Conservation (phyloP, 2,888 invertebrate genomes). For the Brenthis hecate region DNA sequence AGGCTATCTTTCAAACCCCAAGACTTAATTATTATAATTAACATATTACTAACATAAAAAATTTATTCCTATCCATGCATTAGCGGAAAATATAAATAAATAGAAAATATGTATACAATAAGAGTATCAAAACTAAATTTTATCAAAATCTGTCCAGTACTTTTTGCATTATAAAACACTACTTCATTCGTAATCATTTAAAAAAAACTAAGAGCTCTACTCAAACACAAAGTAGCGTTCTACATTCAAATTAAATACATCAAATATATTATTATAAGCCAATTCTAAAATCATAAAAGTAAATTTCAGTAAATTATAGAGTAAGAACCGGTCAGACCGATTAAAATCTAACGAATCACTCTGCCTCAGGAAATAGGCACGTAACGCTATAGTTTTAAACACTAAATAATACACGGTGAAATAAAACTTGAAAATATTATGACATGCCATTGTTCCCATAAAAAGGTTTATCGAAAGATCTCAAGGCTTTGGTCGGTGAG, state of each 20-base stretch:
- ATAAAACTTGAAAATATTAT: slow-evolving; percentile 43
- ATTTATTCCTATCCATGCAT: too few relatives aligned
- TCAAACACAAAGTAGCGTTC: slow-evolving; percentile 14
- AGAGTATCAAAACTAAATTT: too few relatives aligned
- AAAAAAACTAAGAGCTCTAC: not conserved
- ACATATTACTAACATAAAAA: too few relatives aligned
- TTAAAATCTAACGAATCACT: slow-evolving; percentile 31
- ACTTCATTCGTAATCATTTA: not conserved
- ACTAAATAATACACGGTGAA: not conserved
- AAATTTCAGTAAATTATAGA: slow-evolving; percentile 40
- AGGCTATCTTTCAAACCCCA: too few relatives aligned
- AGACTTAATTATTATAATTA: too few relatives aligned
- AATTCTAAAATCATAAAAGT: slow-evolving; percentile 40
- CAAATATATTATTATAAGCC: slow-evolving; percentile 18
- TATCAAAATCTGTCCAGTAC: too few relatives aligned
- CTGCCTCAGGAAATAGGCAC: slow-evolving; percentile 8
- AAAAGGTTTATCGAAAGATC: slow-evolving; percentile 43
- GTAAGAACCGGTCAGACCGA: slow-evolving; percentile 24
- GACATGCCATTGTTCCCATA: slow-evolving; percentile 44
- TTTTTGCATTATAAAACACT: not conserved
- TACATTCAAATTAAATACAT: slow-evolving; percentile 16
- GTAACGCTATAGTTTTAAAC: slow-evolving; percentile 15
- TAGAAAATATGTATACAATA: too few relatives aligned
- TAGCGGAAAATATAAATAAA: too few relatives aligned
- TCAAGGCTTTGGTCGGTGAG: slow-evolving; percentile 39